These are phyloP conservation scores for Eulacestoma nigropectus DNA, from an alignment of 2,113 vertebrate species.

Conservation along the genomic window DNA sequence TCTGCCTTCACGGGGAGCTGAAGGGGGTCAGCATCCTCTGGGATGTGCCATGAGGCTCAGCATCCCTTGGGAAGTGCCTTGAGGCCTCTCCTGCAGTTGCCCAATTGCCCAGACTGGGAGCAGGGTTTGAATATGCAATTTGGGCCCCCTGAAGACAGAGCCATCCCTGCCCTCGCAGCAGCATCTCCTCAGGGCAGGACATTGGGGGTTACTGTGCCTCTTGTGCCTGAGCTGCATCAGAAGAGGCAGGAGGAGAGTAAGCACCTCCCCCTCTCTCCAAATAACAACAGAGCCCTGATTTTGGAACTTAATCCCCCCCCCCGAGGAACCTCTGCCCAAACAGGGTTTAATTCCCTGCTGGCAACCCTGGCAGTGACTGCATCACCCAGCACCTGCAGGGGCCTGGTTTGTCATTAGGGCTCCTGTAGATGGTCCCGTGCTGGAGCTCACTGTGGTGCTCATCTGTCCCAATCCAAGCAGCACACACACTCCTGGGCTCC, in stretches of 20 bases:
- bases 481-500: neutral
- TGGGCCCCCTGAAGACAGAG: neutral
- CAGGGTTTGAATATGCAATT: neutral
- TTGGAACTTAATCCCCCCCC: neutral
- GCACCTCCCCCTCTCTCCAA: neutral
- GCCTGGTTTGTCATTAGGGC: neutral
- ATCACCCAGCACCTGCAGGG: neutral
- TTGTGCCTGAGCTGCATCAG: neutral
- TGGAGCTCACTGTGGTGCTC: neutral
- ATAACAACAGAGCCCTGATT: neutral
- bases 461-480: neutral
- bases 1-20: neutral
- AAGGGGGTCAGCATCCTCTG: neutral
- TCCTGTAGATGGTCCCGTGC: neutral
- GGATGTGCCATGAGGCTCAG: neutral
- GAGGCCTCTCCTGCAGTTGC: neutral
- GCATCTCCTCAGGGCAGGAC: neutral
- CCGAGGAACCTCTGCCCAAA: neutral
- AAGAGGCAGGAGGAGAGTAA: neutral
- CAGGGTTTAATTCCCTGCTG: neutral
- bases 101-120: neutral
- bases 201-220: neutral
- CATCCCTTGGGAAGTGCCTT: neutral
- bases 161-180: accelerated
- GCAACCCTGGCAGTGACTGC: neutral